These are phyloP conservation scores for Agelaius phoeniceus DNA, from an alignment of 2,113 vertebrate species.

Conservation along the genomic window DNA sequence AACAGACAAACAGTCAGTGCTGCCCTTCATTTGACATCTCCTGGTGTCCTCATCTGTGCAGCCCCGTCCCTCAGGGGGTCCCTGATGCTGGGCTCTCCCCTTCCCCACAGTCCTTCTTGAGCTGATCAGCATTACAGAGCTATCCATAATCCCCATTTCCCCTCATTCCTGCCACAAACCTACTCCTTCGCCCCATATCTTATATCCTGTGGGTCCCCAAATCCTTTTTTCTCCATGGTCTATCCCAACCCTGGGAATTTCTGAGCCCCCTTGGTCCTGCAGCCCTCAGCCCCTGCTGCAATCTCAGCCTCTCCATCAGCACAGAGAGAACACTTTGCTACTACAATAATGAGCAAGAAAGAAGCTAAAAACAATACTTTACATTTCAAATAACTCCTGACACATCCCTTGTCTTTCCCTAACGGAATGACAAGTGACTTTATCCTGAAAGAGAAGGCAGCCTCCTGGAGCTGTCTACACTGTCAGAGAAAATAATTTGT, in stretches of 20 bases:
- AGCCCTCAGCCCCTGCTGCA: background rate
- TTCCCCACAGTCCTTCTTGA: background rate
- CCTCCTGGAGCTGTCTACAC: conserved; percentile 40
- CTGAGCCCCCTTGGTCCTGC: background rate
- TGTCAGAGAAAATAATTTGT: conserved; percentile 63
- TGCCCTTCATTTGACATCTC: background rate
- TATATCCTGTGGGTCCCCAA: background rate
- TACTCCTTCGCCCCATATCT: background rate
- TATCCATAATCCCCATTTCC: background rate
- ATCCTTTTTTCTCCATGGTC: background rate
- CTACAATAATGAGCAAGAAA: conserved; percentile 46
- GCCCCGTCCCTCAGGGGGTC: background rate
- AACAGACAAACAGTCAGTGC: rapidly evolving
- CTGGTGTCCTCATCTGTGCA: background rate
- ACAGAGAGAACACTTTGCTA: conserved; percentile 11
- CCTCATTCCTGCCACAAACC: background rate
- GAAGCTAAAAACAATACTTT: conserved; percentile 65
- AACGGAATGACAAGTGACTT: conserved; percentile 60
- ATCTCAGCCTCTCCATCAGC: background rate
- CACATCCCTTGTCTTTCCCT: conserved; percentile 28
- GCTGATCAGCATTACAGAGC: background rate
- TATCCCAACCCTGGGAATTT: background rate
- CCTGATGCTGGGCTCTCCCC: background rate
- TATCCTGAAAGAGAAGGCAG: conserved; percentile 53
- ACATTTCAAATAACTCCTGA: conserved; percentile 67